phyloP scores from a whole-genome alignment of 2,797 vertebrate species.

The Antrozous pallidus region DNA sequence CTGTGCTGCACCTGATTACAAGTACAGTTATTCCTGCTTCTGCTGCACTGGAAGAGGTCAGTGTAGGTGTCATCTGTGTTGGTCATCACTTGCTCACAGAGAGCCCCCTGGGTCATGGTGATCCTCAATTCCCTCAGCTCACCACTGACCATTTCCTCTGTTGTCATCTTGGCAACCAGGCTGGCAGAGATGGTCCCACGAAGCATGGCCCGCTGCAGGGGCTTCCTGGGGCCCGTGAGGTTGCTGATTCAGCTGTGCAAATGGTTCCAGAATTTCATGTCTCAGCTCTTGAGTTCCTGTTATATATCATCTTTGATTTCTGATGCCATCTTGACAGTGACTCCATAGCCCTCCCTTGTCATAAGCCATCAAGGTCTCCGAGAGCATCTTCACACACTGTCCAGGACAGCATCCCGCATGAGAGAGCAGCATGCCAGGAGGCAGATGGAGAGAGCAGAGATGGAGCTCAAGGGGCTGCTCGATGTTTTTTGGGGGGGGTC shows the following conservation, averaged over 20 bases:
- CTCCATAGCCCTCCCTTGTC: conserved; percentile 90
- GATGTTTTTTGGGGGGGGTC: conserved; percentile 85
- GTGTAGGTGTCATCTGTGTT: conserved; percentile 94
- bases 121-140: conserved; percentile 94
- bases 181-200: not conserved
- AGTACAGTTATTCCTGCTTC: conserved; percentile 97
- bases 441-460: conserved; percentile 76
- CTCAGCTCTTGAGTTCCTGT: not conserved
- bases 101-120: conserved; percentile 94
- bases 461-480: conserved; percentile 85
- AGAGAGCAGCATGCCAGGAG: conserved; percentile 87
- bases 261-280: not conserved
- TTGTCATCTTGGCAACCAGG: not conserved
- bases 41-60: conserved; percentile 94
- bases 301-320: conserved; percentile 97
- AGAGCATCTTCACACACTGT: conserved; percentile 96
- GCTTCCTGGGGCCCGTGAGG: not conserved
- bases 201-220: not conserved
- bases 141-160: conserved; percentile 97
- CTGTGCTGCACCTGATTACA: conserved; percentile 99
- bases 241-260: not conserved
- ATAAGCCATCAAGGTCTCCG: conserved; percentile 90
- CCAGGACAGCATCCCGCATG: conserved; percentile 91
- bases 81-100: conserved; percentile 98
- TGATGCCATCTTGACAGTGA: conserved; percentile 91